Evolutionary conservation across 2,113 vertebrate genomes (phyloP).

Genomic region (Formicarius rufipectus): DNA sequence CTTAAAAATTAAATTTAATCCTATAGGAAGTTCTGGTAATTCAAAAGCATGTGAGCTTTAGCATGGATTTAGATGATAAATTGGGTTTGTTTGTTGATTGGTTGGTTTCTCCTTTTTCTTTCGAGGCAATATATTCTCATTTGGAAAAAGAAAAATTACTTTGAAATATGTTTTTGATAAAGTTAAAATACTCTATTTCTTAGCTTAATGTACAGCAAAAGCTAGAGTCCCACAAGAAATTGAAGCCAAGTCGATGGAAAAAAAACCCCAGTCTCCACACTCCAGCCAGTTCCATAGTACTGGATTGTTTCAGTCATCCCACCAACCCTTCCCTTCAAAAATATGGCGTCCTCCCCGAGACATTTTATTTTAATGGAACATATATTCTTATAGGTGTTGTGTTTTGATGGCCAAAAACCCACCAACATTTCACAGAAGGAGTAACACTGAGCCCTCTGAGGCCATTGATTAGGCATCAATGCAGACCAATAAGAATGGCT

Average conservation of each 20-base stretch:
- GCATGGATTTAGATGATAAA: not conserved
- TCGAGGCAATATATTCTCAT: not conserved
- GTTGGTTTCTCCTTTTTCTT: not conserved
- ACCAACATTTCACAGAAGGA: accelerated
- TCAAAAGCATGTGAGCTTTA: not conserved
- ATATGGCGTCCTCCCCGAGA: not conserved
- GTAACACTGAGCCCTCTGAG: not conserved
- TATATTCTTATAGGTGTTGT: not conserved
- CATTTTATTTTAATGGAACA: not conserved
- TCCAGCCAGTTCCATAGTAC: not conserved
- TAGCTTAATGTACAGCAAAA: not conserved
- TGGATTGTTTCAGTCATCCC: not conserved
- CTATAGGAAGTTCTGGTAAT: not conserved
- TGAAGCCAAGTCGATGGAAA: not conserved
- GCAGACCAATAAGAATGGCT: not conserved
- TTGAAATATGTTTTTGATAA: not conserved
- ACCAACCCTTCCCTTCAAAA: not conserved
- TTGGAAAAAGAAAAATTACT: not conserved
- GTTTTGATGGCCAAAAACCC: not conserved
- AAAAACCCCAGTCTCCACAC: not conserved
- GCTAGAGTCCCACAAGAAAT: not conserved
- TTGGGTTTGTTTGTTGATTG: accelerated
- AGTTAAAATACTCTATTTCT: not conserved
- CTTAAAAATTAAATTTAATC: not conserved
- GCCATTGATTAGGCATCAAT: no score